Conservation (phyloP, 2,888 invertebrate species). For the Phragmatobia fuliginosa region DNA sequence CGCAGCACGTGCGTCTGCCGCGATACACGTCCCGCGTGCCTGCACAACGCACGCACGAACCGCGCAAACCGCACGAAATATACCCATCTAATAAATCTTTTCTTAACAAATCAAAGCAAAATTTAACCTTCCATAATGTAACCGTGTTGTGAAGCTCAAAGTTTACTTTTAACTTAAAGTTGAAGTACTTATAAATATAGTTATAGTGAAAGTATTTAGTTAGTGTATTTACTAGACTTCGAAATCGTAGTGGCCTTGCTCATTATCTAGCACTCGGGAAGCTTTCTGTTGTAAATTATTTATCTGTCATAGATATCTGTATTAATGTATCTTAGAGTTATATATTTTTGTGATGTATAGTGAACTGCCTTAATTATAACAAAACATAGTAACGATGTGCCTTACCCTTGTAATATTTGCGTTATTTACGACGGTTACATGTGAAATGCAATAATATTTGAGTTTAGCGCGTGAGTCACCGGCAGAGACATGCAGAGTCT, state of each 20-base stretch:
- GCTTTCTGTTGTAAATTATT: conserved; percentile 57
- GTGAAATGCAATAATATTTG: conserved; percentile 49
- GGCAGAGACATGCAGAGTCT: conserved; percentile 68
- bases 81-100: conserved; percentile 29
- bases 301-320: conserved; percentile 39
- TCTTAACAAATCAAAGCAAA: conserved; percentile 29
- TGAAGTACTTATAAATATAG: conserved; percentile 66
- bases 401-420: conserved; percentile 72
- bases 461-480: conserved; percentile 69
- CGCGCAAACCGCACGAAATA: conserved; percentile 39
- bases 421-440: conserved; percentile 46
- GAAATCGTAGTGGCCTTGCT: conserved; percentile 77
- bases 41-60: conserved; percentile 47
- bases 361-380: conserved; percentile 64
- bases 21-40: conserved; percentile 70
- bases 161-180: conserved; percentile 35
- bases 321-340: conserved; percentile 37
- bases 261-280: conserved; percentile 69
- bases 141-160: conserved; percentile 57
- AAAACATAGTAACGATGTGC: conserved; percentile 77
- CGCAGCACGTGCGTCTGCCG: conserved; percentile 83
- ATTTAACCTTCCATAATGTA: conserved; percentile 48
- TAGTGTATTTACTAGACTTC: conserved; percentile 63
- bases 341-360: conserved; percentile 49
- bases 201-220: conserved; percentile 64